These are phyloP conservation scores for Baronia brevicornis DNA, from an alignment of 2,888 invertebrate species.

Conservation along the genomic window DNA sequence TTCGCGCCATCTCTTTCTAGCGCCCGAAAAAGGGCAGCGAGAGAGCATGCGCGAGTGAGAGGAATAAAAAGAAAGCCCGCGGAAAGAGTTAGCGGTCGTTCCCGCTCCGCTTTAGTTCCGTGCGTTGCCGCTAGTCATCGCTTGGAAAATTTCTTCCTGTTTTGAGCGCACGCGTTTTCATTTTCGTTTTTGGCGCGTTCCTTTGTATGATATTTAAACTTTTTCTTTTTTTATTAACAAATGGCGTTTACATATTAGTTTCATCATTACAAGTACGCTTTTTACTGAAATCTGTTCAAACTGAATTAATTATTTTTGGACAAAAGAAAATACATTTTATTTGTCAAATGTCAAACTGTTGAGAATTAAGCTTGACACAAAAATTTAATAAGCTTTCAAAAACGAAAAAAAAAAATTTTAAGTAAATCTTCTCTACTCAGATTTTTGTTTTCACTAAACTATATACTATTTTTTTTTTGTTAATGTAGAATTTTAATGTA, in stretches of 20 bases:
- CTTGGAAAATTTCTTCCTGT: conserved; percentile 66
- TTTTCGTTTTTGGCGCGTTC: conserved; percentile 35
- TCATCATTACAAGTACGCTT: background rate
- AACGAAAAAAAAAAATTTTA: too few relatives aligned
- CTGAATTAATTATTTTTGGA: too few relatives aligned
- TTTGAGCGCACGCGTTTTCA: conserved; percentile 40
- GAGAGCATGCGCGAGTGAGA: conserved; percentile 40
- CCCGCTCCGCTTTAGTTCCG: conserved; percentile 55
- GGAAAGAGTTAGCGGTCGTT: conserved; percentile 63
- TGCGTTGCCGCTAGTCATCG: conserved; percentile 47
- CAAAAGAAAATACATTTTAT: too few relatives aligned
- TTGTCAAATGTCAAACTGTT: too few relatives aligned
- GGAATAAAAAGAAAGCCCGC: conserved; percentile 60
- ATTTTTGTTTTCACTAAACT: too few relatives aligned
- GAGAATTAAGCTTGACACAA: too few relatives aligned
- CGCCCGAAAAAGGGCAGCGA: conserved; percentile 49
- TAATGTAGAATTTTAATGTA: too few relatives aligned
- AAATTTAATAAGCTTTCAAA: too few relatives aligned
- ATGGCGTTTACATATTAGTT: too few relatives aligned
- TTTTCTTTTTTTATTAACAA: conserved; percentile 10
- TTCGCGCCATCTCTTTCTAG: conserved; percentile 52
- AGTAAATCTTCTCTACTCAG: too few relatives aligned
- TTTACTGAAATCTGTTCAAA: too few relatives aligned
- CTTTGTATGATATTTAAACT: conserved; percentile 16
- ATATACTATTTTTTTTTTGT: too few relatives aligned